These are phyloP conservation scores for Crenuchus spilurus DNA, from an alignment of 2,797 vertebrate species.

Conservation along the genomic window DNA sequence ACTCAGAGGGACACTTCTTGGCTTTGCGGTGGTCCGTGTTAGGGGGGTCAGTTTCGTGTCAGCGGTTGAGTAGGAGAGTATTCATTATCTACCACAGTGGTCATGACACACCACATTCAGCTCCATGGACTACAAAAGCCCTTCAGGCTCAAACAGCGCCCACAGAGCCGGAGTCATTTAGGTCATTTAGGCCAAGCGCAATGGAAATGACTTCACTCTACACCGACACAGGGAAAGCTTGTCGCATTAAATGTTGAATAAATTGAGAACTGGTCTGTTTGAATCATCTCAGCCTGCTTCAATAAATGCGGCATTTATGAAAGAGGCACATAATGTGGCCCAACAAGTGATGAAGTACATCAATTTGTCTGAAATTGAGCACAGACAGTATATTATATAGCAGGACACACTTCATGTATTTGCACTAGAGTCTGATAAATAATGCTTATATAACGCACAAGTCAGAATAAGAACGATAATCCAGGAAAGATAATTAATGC, in stretches of 20 bases:
- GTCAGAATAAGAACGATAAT: neutral
- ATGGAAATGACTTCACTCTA: conserved; percentile 27
- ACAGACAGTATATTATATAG: neutral
- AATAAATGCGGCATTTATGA: neutral
- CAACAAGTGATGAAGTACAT: neutral
- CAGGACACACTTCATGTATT: neutral
- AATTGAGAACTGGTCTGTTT: neutral
- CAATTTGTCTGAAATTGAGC: neutral
- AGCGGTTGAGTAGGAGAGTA: conserved; percentile 16
- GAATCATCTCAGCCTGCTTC: neutral
- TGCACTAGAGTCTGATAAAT: neutral
- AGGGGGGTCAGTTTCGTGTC: conserved; percentile 16
- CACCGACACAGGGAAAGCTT: neutral
- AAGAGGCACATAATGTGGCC: neutral
- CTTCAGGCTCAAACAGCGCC: conserved; percentile 13
- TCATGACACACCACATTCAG: conserved; percentile 17
- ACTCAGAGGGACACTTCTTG: neutral
- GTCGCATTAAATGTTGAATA: neutral
- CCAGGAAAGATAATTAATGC: conserved; percentile 10
- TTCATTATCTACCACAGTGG: conserved; percentile 32
- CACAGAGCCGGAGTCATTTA: conserved; percentile 22
- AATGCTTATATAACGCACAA: conserved; percentile 14
- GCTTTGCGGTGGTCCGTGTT: conserved; percentile 6
- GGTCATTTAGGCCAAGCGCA: conserved; percentile 31
- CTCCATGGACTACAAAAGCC: conserved; percentile 3